Percentiles rank a stretch among this genome's conserved stretches.
Evolutionary conservation across 1,140 invertebrate genomes (phyloP).

Genomic region (Drosophila athabasca): DNA sequence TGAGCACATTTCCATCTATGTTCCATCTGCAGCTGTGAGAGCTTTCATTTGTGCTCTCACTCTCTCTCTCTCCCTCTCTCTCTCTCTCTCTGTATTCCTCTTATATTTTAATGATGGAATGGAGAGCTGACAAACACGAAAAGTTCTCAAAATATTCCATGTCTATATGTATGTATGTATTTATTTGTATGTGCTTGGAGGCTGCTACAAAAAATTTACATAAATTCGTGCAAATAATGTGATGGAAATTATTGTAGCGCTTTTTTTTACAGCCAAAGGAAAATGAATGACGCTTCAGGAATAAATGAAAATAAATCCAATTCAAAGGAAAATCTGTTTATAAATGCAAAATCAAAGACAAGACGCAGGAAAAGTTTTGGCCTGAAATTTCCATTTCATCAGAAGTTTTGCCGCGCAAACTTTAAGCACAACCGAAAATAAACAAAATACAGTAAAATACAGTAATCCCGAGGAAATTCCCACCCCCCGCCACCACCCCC

Average conservation of each 20-base stretch:
- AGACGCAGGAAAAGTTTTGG: neutral
- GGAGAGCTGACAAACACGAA: conserved; percentile 34
- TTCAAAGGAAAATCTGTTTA: conserved; percentile 4
- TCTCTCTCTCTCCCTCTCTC: too few species aligned
- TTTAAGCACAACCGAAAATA: neutral
- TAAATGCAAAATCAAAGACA: conserved; percentile 7
- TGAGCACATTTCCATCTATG: conserved; percentile 47
- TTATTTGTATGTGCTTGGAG: conserved; percentile 1
- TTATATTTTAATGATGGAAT: conserved; percentile 68
- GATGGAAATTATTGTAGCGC: conserved; percentile 58
- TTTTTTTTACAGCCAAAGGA: conserved; percentile 27
- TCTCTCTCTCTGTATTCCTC: conserved; percentile 29
- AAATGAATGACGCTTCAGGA: conserved; percentile 14
- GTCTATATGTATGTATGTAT: neutral
- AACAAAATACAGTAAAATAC: neutral
- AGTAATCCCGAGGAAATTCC: neutral
- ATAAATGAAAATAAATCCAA: conserved; percentile 1
- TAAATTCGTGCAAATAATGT: conserved; percentile 63
- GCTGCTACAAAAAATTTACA: conserved; percentile 51
- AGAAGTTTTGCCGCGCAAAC: neutral
- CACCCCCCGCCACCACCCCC: too few species aligned
- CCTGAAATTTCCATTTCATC: too few species aligned
- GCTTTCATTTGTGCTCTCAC: conserved; percentile 11
- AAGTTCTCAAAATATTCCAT: conserved; percentile 38
- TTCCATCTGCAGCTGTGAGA: conserved; percentile 5